phyloP scores from a whole-genome alignment of 1,140 invertebrate genomes.

The Cotesia typhae region DNA sequence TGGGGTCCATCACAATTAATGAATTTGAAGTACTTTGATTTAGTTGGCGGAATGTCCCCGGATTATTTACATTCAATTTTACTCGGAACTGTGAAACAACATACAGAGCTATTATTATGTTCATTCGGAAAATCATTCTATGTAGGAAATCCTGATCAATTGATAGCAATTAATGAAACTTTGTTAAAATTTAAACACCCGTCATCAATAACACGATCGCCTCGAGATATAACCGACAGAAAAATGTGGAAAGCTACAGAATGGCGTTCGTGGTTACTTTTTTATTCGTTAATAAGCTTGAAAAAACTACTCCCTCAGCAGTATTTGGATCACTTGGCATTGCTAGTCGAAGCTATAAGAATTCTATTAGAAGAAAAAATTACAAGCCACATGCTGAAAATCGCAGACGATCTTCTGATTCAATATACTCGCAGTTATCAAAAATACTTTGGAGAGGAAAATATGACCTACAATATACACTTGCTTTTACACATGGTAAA shows the following conservation, averaged over 20 bases:
- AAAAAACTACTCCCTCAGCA: background rate
- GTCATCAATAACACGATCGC: slow-evolving; percentile 23
- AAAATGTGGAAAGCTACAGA: slow-evolving; percentile 32
- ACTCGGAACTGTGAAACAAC: slow-evolving; percentile 35
- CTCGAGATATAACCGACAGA: slow-evolving; percentile 19
- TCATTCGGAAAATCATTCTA: slow-evolving; percentile 29
- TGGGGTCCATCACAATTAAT: slow-evolving; percentile 37
- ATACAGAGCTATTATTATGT: slow-evolving; percentile 36
- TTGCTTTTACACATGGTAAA: slow-evolving; percentile 12
- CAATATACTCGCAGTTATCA: slow-evolving; percentile 6
- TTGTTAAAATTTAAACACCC: slow-evolving; percentile 23
- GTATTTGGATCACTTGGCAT: slow-evolving; percentile 26
- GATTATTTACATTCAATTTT: slow-evolving; percentile 40
- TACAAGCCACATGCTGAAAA: too few species aligned
- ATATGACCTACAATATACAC: slow-evolving; percentile 30
- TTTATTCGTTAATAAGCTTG: slow-evolving; percentile 20
- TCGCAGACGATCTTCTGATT: background rate
- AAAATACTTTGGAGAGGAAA: slow-evolving; percentile 13
- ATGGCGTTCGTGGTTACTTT: slow-evolving; percentile 31
- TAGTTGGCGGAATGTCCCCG: slow-evolving; percentile 32
- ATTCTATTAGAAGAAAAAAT: too few species aligned
- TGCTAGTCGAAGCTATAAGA: too few species aligned
- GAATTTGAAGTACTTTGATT: slow-evolving; percentile 29
- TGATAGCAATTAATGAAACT: slow-evolving; percentile 29
- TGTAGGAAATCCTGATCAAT: slow-evolving; percentile 32